Evolutionary conservation across 2,888 invertebrate species (phyloP).

Genomic region (Cerceris rybyensis): DNA sequence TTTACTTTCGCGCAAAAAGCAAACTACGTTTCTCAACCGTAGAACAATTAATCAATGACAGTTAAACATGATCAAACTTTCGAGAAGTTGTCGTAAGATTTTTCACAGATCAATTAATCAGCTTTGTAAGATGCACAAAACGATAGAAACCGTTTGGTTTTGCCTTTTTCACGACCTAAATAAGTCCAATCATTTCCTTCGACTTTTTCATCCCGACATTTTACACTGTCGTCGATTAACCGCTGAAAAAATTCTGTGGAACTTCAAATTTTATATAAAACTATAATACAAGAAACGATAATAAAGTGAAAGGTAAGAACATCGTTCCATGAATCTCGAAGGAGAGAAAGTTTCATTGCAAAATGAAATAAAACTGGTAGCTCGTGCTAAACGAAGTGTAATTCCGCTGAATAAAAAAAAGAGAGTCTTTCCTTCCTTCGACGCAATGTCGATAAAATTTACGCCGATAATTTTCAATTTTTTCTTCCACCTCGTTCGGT

Average conservation of each 20-base stretch:
- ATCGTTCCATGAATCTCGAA: background rate
- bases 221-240: too few relatives aligned
- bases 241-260: too few relatives aligned
- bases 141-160: background rate
- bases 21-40: background rate
- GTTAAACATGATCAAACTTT: constrained; percentile 6
- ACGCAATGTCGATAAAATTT: background rate
- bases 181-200: too few relatives aligned
- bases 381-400: background rate
- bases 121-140: background rate
- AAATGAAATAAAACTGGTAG: background rate
- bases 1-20: too few relatives aligned
- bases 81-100: background rate
- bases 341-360: background rate
- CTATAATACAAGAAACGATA: too few relatives aligned
- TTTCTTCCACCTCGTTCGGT: background rate
- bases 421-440: background rate
- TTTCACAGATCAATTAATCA: background rate
- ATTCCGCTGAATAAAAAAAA: background rate
- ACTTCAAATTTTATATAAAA: too few relatives aligned
- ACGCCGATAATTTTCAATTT: background rate
- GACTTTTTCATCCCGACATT: too few relatives aligned
- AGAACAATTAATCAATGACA: constrained; percentile 4
- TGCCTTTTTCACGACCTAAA: too few relatives aligned
- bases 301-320: too few relatives aligned